Evolutionary conservation across 2,113 vertebrate genomes (phyloP).

Genomic region (Eolophus roseicapilla): DNA sequence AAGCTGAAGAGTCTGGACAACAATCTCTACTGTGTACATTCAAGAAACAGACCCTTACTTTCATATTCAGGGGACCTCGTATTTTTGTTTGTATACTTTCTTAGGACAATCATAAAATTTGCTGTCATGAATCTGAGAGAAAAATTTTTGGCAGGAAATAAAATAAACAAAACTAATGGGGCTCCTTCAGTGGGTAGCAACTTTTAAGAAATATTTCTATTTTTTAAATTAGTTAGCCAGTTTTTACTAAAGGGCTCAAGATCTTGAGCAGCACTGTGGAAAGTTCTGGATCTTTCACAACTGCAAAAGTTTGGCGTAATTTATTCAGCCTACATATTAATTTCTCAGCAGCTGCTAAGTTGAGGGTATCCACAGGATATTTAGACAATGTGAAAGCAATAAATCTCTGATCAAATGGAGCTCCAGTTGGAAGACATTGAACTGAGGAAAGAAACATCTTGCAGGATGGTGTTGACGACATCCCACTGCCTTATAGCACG

Average conservation of each 20-base stretch:
- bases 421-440: not conserved
- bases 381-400: not conserved
- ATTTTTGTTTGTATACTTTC: not conserved
- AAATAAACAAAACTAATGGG: not conserved
- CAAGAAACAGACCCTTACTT: not conserved
- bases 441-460: not conserved
- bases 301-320: not conserved
- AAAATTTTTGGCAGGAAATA: not conserved
- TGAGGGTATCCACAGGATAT: not conserved
- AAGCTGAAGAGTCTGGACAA: not conserved
- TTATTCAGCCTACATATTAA: not conserved
- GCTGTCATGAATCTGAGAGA: not conserved
- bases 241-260: not conserved
- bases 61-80: not conserved
- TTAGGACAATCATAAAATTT: not conserved
- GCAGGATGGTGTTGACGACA: not conserved
- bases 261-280: not conserved
- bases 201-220: not conserved
- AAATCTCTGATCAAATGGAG: not conserved
- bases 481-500: not conserved
- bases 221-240: not conserved
- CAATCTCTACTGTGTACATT: not conserved
- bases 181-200: not conserved
- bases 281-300: not conserved
- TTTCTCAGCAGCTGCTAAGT: not conserved